Conservation (phyloP, 2,888 invertebrate genomes). For the Heliconius erato region DNA sequence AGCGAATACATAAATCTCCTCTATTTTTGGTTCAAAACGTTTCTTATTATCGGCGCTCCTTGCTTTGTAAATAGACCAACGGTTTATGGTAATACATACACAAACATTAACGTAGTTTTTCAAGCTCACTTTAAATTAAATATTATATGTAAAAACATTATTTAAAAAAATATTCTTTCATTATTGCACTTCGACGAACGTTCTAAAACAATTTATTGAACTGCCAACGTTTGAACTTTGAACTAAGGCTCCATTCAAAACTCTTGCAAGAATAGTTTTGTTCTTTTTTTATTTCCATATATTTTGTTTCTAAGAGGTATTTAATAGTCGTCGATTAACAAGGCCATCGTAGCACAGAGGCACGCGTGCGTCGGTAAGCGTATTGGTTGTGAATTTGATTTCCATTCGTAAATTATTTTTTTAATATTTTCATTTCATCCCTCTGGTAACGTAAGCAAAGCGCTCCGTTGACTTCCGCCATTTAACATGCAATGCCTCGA, state of each 20-base stretch:
- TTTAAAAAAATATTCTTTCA: neutral
- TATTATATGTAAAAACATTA: neutral
- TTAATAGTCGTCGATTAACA: neutral
- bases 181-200: slow-evolving; percentile 8
- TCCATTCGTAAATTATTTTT: neutral
- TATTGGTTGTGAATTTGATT: neutral
- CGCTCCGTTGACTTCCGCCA: too few species aligned
- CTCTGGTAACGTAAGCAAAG: too few species aligned
- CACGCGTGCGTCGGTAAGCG: neutral
- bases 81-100: too few species aligned
- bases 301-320: neutral
- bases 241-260: neutral
- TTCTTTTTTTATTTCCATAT: neutral
- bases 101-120: neutral
- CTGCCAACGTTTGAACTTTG: neutral
- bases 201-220: slow-evolving; percentile 20
- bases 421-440: neutral
- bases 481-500: too few species aligned
- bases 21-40: too few species aligned
- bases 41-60: too few species aligned
- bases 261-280: neutral
- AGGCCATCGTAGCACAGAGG: neutral
- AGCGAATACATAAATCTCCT: too few species aligned
- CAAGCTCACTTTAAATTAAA: neutral
- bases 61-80: too few species aligned